These are phyloP conservation scores for Plagiodera versicolora DNA, from an alignment of 2,888 invertebrate species.

Conservation along the genomic window DNA sequence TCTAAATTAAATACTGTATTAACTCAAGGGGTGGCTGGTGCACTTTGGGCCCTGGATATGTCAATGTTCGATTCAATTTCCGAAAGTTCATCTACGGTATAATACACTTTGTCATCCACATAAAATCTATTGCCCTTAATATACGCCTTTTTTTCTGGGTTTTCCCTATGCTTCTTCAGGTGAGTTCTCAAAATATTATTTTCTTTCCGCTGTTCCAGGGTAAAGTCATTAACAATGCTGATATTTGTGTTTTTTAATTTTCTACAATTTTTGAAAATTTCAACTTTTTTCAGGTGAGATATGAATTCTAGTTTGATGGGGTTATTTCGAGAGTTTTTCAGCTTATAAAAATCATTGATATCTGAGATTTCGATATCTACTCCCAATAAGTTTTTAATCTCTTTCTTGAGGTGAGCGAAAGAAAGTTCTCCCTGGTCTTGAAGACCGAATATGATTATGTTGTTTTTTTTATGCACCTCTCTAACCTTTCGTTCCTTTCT, in stretches of 20 bases:
- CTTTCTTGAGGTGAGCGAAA: not conserved
- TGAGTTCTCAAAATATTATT: too few relatives aligned
- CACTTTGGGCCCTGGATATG: not conserved
- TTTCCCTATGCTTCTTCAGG: not conserved
- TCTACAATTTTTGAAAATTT: constrained; percentile 3
- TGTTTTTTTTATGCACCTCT: not conserved
- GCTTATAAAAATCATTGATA: too few relatives aligned
- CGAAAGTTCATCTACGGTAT: not conserved
- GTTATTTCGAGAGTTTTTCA: too few relatives aligned
- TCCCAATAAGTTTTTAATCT: not conserved
- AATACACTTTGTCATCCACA: not conserved
- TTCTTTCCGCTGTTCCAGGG: not conserved
- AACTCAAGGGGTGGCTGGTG: not conserved
- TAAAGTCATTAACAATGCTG: not conserved
- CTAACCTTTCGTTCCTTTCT: not conserved
- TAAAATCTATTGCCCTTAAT: constrained; percentile 9
- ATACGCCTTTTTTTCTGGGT: not conserved
- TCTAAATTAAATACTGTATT: not conserved
- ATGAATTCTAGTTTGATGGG: too few relatives aligned
- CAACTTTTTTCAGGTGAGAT: too few relatives aligned
- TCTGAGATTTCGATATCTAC: constrained; percentile 3
- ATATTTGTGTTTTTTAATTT: not conserved
- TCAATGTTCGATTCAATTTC: not conserved
- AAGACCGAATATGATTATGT: constrained; percentile 1
- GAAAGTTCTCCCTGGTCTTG: constrained; percentile 4